Evolutionary conservation across 2,888 invertebrate genomes (phyloP).

Genomic region (Leucophenga maculata): DNA sequence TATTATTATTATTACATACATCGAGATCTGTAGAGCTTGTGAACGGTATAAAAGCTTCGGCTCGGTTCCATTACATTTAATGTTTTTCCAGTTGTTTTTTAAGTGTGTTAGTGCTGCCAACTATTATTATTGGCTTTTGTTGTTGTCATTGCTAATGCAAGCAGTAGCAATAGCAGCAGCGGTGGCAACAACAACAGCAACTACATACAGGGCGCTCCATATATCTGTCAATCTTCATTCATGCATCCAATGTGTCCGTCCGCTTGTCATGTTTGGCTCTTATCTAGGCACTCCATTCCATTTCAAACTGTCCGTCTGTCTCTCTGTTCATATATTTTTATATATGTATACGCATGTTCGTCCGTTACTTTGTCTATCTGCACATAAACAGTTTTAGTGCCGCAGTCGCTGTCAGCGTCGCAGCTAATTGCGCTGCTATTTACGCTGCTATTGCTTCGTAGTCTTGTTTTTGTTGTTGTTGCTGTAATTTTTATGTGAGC

Average conservation of each 20-base stretch:
- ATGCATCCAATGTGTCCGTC: too few species aligned
- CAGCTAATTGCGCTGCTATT: conserved; percentile 14
- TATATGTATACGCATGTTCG: not conserved
- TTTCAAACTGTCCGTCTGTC: too few species aligned
- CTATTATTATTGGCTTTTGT: not conserved
- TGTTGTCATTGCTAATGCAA: not conserved
- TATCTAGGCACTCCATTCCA: too few species aligned
- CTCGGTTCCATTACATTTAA: not conserved
- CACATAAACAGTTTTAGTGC: conserved; percentile 2
- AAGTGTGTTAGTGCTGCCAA: conserved; percentile 9
- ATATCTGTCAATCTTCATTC: not conserved
- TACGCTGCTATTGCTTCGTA: conserved; percentile 20
- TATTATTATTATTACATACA: too few species aligned
- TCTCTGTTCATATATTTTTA: too few species aligned
- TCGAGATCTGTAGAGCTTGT: not conserved
- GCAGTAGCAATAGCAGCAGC: conserved; percentile 38
- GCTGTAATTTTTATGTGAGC: conserved; percentile 45
- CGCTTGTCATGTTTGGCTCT: too few species aligned
- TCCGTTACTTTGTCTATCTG: conserved; percentile 6
- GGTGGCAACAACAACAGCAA: conserved; percentile 31
- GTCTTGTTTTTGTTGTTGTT: not conserved
- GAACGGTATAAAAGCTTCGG: not conserved
- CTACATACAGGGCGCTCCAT: conserved; percentile 25
- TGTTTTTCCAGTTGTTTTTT: not conserved
- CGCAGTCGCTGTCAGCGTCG: conserved; percentile 8